A percentile compares a stretch with the other conserved stretches of the same genome.
These are phyloP conservation scores for Cliona cf. orientalis DNA, from an alignment of 37 sponge, comb jelly and placozoan species.

Conservation along the genomic window DNA sequence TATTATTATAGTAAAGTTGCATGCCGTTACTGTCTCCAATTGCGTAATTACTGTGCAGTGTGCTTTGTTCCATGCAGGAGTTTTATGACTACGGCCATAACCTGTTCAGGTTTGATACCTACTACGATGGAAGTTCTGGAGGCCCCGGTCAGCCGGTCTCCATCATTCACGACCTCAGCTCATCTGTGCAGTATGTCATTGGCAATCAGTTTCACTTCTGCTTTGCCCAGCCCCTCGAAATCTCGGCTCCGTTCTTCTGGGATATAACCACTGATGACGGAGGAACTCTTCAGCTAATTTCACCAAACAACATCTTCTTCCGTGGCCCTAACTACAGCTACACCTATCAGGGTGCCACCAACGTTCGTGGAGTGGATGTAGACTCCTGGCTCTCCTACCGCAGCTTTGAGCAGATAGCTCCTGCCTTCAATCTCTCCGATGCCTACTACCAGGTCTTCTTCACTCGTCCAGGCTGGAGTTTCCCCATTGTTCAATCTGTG, in stretches of 20 bases:
- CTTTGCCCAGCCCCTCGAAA: background rate
- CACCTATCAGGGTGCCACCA: conserved; percentile 66
- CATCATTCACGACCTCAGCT: conserved; percentile 51
- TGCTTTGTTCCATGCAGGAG: no score
- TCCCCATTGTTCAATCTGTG: background rate
- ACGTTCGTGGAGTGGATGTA: conserved; percentile 52
- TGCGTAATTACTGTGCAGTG: no score
- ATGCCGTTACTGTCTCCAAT: no score
- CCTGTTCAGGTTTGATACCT: conserved; percentile 40
- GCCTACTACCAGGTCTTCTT: conserved; percentile 46
- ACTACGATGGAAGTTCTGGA: background rate
- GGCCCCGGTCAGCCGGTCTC: background rate
- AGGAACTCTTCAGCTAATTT: conserved; percentile 1
- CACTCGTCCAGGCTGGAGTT: conserved; percentile 28
- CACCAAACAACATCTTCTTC: conserved; percentile 18
- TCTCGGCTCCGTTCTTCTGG: background rate
- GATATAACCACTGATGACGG: background rate
- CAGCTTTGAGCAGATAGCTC: background rate
- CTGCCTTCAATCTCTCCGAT: conserved; percentile 40
- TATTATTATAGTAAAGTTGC: no score
- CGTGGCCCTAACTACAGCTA: conserved; percentile 19
- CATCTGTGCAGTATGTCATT: conserved; percentile 45
- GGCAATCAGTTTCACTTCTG: conserved; percentile 21
- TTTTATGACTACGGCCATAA: conserved; percentile 27
- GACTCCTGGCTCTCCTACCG: conserved; percentile 60